phyloP scores from a whole-genome alignment of 2,888 invertebrate species.

The Idaea dimidiata region DNA sequence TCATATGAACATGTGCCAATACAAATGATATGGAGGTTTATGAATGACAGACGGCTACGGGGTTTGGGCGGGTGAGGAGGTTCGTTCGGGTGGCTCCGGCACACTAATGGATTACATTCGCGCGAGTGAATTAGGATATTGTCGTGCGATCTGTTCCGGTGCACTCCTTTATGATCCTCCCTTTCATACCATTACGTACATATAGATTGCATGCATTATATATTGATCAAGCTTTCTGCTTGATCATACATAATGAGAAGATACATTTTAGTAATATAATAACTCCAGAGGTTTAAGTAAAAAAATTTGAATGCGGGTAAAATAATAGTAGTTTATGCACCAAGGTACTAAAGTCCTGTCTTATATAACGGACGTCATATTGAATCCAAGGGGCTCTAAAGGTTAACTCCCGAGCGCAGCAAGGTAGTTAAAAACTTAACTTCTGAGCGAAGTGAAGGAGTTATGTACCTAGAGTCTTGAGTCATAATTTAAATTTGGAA shows the following conservation, averaged over 20 bases:
- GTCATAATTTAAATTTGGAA: too few relatives aligned
- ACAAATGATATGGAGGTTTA: constrained; percentile 80
- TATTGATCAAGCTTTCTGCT: constrained; percentile 40
- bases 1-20: constrained; percentile 80
- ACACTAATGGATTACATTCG: constrained; percentile 80
- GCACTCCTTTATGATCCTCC: constrained; percentile 69
- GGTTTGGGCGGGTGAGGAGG: constrained; percentile 22
- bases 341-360: too few relatives aligned
- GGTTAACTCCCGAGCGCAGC: too few relatives aligned
- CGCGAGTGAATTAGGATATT: constrained; percentile 81
- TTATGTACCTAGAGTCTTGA: too few relatives aligned
- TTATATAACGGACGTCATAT: too few relatives aligned
- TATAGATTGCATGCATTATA: constrained; percentile 48
- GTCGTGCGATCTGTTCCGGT: constrained; percentile 78
- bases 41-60: constrained; percentile 72
- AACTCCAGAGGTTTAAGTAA: neutral
- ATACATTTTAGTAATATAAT: neutral
- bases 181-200: constrained; percentile 44
- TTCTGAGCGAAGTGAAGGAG: too few relatives aligned
- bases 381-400: too few relatives aligned
- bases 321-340: too few relatives aligned
- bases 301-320: neutral
- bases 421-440: too few relatives aligned
- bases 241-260: constrained; percentile 27
- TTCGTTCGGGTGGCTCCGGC: constrained; percentile 34